Conservation (phyloP, 1,140 invertebrate genomes). For the Drosophila chauvacae region DNA sequence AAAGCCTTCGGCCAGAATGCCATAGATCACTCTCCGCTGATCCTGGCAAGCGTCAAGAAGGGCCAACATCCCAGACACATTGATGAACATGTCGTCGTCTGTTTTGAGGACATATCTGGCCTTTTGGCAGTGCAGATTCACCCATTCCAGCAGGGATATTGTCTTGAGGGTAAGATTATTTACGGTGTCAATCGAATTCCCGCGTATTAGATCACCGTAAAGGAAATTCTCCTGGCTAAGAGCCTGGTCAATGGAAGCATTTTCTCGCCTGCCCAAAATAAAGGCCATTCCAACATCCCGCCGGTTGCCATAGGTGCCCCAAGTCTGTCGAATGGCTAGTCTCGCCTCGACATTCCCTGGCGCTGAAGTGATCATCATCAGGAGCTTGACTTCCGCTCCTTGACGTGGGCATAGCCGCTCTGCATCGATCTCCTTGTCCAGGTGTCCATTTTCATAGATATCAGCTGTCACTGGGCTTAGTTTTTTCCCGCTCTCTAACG, state of each 20-base stretch:
- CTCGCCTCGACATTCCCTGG: slow-evolving; percentile 88
- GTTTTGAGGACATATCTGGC: slow-evolving; percentile 92
- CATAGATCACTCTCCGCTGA: slow-evolving; percentile 87
- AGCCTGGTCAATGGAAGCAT: slow-evolving; percentile 54
- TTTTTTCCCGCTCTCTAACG: too few relatives aligned
- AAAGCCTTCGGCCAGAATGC: slow-evolving; percentile 92
- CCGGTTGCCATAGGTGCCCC: slow-evolving; percentile 91
- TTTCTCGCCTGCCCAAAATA: slow-evolving; percentile 88
- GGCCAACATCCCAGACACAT: slow-evolving; percentile 90
- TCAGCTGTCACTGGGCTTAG: neutral
- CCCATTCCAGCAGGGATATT: slow-evolving; percentile 93
- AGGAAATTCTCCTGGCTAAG: slow-evolving; percentile 88
- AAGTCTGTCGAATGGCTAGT: slow-evolving; percentile 92
- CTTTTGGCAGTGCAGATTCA: slow-evolving; percentile 90
- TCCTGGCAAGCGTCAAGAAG: slow-evolving; percentile 89
- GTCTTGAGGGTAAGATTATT: slow-evolving; percentile 95
- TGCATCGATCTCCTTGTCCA: slow-evolving; percentile 86
- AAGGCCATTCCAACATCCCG: slow-evolving; percentile 91
- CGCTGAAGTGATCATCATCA: slow-evolving; percentile 93
- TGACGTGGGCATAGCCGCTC: slow-evolving; percentile 86
- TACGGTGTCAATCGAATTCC: slow-evolving; percentile 93
- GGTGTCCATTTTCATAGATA: slow-evolving; percentile 86
- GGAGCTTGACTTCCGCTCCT: slow-evolving; percentile 88
- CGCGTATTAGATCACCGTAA: slow-evolving; percentile 91
- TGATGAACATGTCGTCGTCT: slow-evolving; percentile 97